Evolutionary conservation across 2,888 invertebrate species (phyloP).

Genomic region (Ochropleura plecta): DNA sequence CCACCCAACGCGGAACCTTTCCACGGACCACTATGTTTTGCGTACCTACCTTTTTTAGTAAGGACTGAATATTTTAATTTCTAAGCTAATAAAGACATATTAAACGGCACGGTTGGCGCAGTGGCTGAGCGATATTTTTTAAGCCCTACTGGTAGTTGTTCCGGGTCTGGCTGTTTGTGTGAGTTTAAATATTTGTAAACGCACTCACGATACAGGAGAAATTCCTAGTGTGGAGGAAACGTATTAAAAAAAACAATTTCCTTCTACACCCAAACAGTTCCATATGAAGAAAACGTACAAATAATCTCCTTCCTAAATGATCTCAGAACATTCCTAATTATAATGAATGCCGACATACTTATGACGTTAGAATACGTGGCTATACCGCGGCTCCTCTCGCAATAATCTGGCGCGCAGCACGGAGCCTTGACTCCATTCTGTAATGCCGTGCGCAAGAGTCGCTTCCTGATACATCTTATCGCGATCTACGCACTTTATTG

Average conservation of each 20-base stretch:
- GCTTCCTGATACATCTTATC: slow-evolving; percentile 67
- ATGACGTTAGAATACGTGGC: slow-evolving; percentile 16
- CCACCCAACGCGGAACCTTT: too few species aligned
- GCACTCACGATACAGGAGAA: too few species aligned
- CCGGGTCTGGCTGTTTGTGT: too few species aligned
- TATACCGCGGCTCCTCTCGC: slow-evolving; percentile 44
- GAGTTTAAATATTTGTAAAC: too few species aligned
- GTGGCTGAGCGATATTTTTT: too few species aligned
- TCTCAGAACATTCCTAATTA: slow-evolving; percentile 24
- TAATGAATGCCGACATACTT: slow-evolving; percentile 10
- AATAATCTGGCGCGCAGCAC: slow-evolving; percentile 62
- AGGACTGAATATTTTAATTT: background rate
- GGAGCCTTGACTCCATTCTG: slow-evolving; percentile 66
- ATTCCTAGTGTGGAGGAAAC: too few species aligned
- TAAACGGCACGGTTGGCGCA: background rate
- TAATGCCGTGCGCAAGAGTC: slow-evolving; percentile 60
- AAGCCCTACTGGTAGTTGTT: too few species aligned
- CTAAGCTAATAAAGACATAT: background rate
- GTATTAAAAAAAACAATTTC: background rate
- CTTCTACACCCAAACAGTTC: background rate
- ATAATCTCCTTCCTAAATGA: slow-evolving; percentile 23
- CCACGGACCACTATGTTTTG: background rate
- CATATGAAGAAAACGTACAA: background rate
- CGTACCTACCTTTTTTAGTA: background rate
- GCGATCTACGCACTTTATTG: slow-evolving; percentile 51